These are phyloP conservation scores for Apotomis betuletana DNA, from an alignment of 2,888 invertebrate genomes.

Conservation along the genomic window DNA sequence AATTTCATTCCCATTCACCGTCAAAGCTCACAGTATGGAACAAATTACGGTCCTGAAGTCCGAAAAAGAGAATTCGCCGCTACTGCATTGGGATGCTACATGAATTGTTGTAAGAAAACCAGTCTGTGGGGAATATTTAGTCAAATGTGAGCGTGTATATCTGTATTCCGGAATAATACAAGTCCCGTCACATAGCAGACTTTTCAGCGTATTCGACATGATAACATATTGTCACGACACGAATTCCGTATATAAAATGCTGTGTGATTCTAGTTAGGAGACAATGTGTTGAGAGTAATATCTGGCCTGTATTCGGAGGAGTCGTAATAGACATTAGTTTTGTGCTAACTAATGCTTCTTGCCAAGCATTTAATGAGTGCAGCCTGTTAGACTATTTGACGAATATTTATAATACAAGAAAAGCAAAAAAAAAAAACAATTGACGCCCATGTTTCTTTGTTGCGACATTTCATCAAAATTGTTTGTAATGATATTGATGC, in stretches of 20 bases:
- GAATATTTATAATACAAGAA: not conserved
- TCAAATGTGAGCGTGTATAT: no score
- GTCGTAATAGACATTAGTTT: slow-evolving; percentile 16
- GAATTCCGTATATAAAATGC: not conserved
- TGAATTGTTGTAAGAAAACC: no score
- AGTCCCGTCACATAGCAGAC: not conserved
- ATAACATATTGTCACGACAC: not conserved
- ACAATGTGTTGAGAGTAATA: not conserved
- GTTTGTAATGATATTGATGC: slow-evolving; percentile 7
- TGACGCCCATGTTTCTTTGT: slow-evolving; percentile 3
- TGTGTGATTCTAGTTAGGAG: not conserved
- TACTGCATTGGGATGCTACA: no score
- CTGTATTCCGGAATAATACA: no score
- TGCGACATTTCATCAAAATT: slow-evolving; percentile 20
- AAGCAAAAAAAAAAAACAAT: no score
- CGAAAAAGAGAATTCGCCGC: no score
- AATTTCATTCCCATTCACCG: no score
- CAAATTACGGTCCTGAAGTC: no score
- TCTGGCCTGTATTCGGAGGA: slow-evolving; percentile 2
- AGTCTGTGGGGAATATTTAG: no score
- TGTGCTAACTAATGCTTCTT: not conserved
- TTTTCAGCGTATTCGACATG: slow-evolving; percentile 14
- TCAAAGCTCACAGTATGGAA: no score
- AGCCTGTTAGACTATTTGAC: not conserved
- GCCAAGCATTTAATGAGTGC: slow-evolving; percentile 2